Evolutionary conservation across 2,113 vertebrate species (phyloP).

Genomic region (Alligator mississippiensis): DNA sequence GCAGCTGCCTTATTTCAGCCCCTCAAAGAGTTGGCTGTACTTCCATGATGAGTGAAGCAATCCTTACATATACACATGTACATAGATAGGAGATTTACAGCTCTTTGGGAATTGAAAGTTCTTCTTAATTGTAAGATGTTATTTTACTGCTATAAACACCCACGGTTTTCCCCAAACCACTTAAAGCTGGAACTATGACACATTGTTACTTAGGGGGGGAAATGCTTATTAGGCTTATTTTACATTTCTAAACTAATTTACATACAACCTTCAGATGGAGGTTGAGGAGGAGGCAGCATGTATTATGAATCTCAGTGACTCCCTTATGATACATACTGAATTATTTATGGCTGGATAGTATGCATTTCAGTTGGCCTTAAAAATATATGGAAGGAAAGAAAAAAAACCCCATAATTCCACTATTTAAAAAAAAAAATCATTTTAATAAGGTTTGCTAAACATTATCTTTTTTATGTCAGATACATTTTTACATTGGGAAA

Average conservation of each 20-base stretch:
- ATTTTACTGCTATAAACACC: conserved; percentile 41
- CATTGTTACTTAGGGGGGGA: conserved; percentile 18
- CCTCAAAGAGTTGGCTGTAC: neutral
- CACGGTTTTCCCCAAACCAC: conserved; percentile 23
- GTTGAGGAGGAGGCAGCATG: neutral
- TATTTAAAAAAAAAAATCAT: neutral
- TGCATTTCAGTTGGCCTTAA: neutral
- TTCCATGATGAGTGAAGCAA: conserved; percentile 27
- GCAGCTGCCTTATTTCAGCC: conserved; percentile 1
- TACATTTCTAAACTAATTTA: conserved; percentile 16
- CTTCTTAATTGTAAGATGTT: conserved; percentile 9
- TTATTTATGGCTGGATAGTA: neutral
- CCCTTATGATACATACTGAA: neutral
- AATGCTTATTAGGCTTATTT: neutral
- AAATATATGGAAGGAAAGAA: neutral
- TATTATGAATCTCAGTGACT: neutral
- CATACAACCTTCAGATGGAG: neutral
- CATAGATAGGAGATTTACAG: neutral
- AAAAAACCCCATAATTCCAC: neutral
- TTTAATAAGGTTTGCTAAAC: neutral
- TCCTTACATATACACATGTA: conserved; percentile 1
- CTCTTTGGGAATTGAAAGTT: conserved; percentile 13
- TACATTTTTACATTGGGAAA: neutral
- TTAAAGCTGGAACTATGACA: conserved; percentile 39
- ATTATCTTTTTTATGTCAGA: neutral